Evolutionary conservation across 2,113 vertebrate species (phyloP), one percentile per base, ranked within the genome.

Genomic region (Puma concolor): DNA sequence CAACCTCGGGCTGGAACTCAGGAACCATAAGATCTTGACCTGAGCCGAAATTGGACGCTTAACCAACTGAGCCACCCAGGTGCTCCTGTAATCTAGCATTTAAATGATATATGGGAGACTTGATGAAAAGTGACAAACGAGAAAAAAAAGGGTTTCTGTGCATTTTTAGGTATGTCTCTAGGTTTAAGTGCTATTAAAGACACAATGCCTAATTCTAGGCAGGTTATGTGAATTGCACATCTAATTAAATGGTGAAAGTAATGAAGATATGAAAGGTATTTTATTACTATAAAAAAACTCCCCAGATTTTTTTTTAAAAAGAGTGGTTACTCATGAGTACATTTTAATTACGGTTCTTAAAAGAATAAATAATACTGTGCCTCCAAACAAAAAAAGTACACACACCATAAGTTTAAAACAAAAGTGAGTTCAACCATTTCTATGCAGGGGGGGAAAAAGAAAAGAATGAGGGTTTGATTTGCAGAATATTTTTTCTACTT

Each of bases 261-360:
- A 76, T 67, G 66, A 74, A 88, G 60, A 87, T 48, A 71, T 87
- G 63, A 86, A 90, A 77, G 12, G n/a, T 36, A n/a, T 36, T 71
- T 71, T 71, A 71, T 71, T 71, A 71, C n/a, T 36, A 21, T 21
- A 60, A 60, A 60, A 21, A 33, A 36, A 52, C 16, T 1, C 31
- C 12, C 36, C 23, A 9, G 8, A 63, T 9, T 41, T 92, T 84
- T 79, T 44, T 60, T 9, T 2, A 7, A 64, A 94, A 87, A 95
- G 36, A 63, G 4, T 60, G 5, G 91, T 93, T 88, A 52, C 41
- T 63, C 52, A 69, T 88, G 71, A 94, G 71, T 52, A 93, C 48
- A 85, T 63, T 85, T 81, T 38, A 94, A 83, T 95, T 29, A 69
- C 19, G 81, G 19, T 57, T 82, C 60, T 88, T 91, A 67, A 95